Conservation (phyloP, 2,888 invertebrate genomes). For the Rhimphoctona megacephalus region DNA sequence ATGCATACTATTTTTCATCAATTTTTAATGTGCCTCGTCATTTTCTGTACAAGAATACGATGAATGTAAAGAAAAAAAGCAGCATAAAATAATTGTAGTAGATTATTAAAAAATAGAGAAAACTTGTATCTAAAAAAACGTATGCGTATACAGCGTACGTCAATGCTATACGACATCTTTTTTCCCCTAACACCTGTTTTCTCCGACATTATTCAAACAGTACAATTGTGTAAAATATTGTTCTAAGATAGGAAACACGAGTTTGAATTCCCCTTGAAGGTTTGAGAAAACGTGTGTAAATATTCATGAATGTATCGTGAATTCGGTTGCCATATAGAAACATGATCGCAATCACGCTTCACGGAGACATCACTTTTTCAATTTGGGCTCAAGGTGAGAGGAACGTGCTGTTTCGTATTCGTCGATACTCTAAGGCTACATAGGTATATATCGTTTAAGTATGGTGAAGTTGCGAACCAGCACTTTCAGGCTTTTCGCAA, state of each 20-base stretch:
- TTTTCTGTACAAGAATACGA: neutral
- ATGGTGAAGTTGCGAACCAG: neutral
- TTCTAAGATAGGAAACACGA: neutral
- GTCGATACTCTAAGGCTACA: neutral
- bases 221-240: neutral
- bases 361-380: neutral
- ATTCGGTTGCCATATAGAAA: slow-evolving; percentile 1
- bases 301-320: neutral
- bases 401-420: neutral
- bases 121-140: neutral
- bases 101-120: neutral
- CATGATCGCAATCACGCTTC: neutral
- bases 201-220: neutral
- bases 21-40: neutral
- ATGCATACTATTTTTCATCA: neutral
- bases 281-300: neutral
- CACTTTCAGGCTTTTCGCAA: neutral
- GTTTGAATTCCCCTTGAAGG: neutral
- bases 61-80: neutral
- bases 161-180: no score
- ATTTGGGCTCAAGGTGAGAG: slow-evolving; percentile 3
- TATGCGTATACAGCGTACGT: neutral
- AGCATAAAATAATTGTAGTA: neutral
- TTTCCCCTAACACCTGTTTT: neutral
- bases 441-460: neutral